Percentiles rank a stretch among this genome's conserved stretches.
Conservation (phyloP, 2,797 vertebrate genomes). For the Arctocebus calabarensis region DNA sequence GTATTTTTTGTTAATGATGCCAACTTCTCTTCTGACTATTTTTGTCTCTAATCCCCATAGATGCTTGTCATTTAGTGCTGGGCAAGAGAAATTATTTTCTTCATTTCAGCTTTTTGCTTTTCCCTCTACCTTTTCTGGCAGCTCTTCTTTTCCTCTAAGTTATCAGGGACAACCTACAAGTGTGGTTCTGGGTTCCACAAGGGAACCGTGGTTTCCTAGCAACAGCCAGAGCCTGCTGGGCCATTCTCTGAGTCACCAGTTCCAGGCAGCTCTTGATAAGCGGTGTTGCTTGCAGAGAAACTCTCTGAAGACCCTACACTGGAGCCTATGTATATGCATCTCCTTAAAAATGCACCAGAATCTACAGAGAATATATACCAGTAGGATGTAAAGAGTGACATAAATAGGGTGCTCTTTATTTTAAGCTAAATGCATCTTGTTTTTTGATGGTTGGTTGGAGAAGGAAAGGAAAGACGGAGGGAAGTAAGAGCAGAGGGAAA, state of each 20-base stretch:
- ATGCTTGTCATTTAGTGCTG: conserved; percentile 45
- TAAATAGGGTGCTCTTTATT: neutral
- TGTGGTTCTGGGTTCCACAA: conserved; percentile 76
- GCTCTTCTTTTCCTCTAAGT: conserved; percentile 71
- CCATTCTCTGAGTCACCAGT: conserved; percentile 83
- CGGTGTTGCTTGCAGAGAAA: neutral
- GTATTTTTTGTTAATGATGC: conserved; percentile 51
- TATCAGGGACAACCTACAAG: conserved; percentile 79
- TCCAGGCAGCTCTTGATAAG: conserved; percentile 82
- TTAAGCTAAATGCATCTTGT: conserved; percentile 40
- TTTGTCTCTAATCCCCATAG: conserved; percentile 64
- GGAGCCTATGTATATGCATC: neutral
- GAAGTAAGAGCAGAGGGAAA: neutral
- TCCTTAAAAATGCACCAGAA: neutral
- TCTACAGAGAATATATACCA: neutral
- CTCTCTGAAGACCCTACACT: conserved; percentile 1
- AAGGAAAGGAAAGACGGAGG: neutral
- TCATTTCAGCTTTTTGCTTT: conserved; percentile 73
- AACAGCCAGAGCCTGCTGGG: conserved; percentile 82
- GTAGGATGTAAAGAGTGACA: conserved; percentile 23
- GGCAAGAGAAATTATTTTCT: conserved; percentile 67
- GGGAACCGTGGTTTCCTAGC: conserved; percentile 82
- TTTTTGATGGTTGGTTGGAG: conserved; percentile 37
- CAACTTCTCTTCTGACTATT: conserved; percentile 61
- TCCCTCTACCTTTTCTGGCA: conserved; percentile 68